Evolutionary conservation across 2,113 vertebrate genomes (phyloP), one percentile per base, ranked within the genome.

Genomic region (Lucifuga dentata): DNA sequence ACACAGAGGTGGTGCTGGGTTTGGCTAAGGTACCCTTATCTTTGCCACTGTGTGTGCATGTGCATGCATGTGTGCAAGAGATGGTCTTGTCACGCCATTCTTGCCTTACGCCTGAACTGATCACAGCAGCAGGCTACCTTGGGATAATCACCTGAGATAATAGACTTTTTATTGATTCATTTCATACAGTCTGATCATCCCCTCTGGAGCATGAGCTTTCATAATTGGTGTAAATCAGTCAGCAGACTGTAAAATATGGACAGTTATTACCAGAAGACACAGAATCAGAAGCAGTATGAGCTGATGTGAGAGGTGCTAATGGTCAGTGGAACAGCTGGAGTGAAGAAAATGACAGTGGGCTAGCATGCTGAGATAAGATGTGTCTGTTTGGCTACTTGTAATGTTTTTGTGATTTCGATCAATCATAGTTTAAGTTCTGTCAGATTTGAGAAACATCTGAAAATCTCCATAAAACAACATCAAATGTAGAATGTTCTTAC

Each of bases 101-200:
- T 40, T 53, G 6, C 13, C 19, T 33, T 11, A n/a, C 63, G 53
- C 50, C 52, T 36, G 59, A 75, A 82, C 46, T 49, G 65, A 80
- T 69, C 65, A 8, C 53, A 68, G 63, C 62, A 50, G 83, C 39
- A 12, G 75, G 68, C 68, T 40, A 64, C 59, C 66, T 60, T 2
- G n/a, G 79, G 75, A 87, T 87, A 87, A 87, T 87, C 81, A 45
- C 59, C 81, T 11, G 41, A 73, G 80, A 89, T 88, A 91, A 89
- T 88, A 69, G 83, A 81, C 50, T 89, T 90, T 89, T 88, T 90
- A 89, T 90, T 87, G 86, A 90, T 87, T 90, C 81, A 87, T 84
- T 78, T 85, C 78, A 53, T 38, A 73, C 83, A 78, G 85, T 85
- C 71, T 76, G 86, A 86, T 87, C 64, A 53, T 80, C 50, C 46